Base-by-base conservation (phyloP, 1,140 invertebrate genomes). In the Helicoverpa armigera region DNA sequence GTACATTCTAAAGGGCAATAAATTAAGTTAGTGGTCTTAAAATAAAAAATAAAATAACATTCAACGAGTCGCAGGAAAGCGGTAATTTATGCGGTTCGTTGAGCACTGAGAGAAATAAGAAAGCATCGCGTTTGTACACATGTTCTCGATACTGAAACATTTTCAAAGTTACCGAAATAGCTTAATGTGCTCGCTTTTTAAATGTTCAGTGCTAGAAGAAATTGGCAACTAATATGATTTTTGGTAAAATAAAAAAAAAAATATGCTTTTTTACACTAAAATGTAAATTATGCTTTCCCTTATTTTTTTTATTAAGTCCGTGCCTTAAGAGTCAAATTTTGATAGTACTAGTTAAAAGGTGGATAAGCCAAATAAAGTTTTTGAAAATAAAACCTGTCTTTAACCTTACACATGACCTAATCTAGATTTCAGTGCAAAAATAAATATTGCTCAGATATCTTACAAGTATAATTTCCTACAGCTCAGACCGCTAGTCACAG, bases 51-150 rank as follows among this genome's bases (percentile, higher is more conserved):
- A 84, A 86, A 87, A 53, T 69, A 86, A 85, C 81, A 79, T 84
- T 88, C 82, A 86, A 85, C 85, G 85, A 86, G 83, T 87, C 82
- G 80, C 83, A 84, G 80, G 83, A 82, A 87, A 87, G 85, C 79
- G 73, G 87, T 87, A 88, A 89, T 89, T 90, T 89, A 89, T 86
- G 85, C 83, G 84, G 82, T 83, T 85, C 70, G 85, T 85, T 78
- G 83, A 54, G 63, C 74, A 81, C 76, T 61, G 61, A 86, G 82
- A 65, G 63, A 86, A 89, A 90, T 84, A 88, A 88, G 83, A 84
- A 83, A 84, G 73, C 76, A 83, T 83, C 74, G 74, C 76, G 50
- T 84, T 87, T 80, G 82, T 81, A 82, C 80, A 82, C 82, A 81
- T 88, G 82, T 82, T 80, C 58, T 83, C 76, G 76, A 72, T 79